These are phyloP conservation scores for Anagyrus pseudococci DNA, from an alignment of 2,888 invertebrate genomes.

Conservation along the genomic window DNA sequence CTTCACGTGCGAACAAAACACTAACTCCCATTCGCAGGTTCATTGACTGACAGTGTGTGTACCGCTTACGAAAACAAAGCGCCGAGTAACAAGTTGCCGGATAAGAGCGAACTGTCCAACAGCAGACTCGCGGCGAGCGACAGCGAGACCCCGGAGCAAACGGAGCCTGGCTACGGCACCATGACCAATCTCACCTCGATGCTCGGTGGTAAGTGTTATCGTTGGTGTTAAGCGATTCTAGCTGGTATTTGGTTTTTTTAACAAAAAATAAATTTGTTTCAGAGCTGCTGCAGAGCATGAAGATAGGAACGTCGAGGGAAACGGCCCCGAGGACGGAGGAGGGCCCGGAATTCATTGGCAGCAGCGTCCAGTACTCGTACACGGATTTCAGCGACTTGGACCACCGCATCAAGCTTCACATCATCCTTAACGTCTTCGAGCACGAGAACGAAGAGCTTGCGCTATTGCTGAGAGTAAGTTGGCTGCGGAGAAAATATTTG, in stretches of 20 bases:
- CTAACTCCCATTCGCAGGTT: conserved; percentile 55
- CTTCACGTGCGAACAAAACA: no score
- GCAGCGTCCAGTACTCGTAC: conserved; percentile 65
- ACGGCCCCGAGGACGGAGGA: conserved; percentile 55
- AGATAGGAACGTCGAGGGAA: conserved; percentile 59
- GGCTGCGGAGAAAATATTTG: no score
- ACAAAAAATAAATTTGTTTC: no score
- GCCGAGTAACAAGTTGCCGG: conserved; percentile 41
- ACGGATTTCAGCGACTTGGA: conserved; percentile 66
- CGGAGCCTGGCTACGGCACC: conserved; percentile 43
- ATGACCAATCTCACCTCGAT: conserved; percentile 57
- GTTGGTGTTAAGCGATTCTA: no score
- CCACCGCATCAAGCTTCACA: conserved; percentile 67
- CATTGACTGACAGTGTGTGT: conserved; percentile 69
- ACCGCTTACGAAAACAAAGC: conserved; percentile 66
- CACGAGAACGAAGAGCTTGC: conserved; percentile 66
- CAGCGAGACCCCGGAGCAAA: conserved; percentile 29
- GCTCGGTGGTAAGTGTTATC: conserved; percentile 61
- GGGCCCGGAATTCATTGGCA: conserved; percentile 44
- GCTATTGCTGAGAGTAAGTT: conserved; percentile 63
- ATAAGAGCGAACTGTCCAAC: conserved; percentile 43
- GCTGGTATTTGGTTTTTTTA: no score
- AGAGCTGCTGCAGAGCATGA: conserved; percentile 64
- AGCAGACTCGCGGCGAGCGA: conserved; percentile 42
- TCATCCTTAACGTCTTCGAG: conserved; percentile 66